phyloP scores from a whole-genome alignment of 23 tunicate genomes.

The Aplidium turbinatum region DNA sequence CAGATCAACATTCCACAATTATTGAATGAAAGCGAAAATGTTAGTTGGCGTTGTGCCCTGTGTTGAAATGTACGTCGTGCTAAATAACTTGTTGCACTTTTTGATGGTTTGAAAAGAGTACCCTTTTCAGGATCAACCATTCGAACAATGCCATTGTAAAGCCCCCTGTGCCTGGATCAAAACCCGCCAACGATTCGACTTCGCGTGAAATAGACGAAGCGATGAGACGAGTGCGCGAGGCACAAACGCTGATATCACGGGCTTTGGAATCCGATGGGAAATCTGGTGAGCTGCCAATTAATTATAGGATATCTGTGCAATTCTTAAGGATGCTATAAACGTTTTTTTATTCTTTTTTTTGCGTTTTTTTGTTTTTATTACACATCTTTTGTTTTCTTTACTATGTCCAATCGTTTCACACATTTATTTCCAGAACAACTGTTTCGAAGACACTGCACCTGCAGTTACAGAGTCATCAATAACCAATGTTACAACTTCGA shows the following conservation, averaged over 20 bases:
- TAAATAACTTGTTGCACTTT: too few relatives aligned
- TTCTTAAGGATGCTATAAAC: background rate
- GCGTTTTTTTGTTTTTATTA: background rate
- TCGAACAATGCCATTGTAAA: conserved; percentile 87
- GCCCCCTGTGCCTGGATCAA: conserved; percentile 31
- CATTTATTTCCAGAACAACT: too few relatives aligned
- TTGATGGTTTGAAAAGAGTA: too few relatives aligned
- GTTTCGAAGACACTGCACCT: too few relatives aligned
- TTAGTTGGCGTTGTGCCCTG: too few relatives aligned
- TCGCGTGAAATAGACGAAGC: conserved; percentile 91
- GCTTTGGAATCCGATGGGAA: conserved; percentile 73
- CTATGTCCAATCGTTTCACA: too few relatives aligned
- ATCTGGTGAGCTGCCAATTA: conserved; percentile 18
- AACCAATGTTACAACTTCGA: too few relatives aligned
- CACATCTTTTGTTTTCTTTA: background rate
- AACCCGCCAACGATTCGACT: conserved; percentile 44
- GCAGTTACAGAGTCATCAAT: too few relatives aligned
- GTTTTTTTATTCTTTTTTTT: background rate
- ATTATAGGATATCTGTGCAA: background rate
- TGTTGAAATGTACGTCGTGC: too few relatives aligned
- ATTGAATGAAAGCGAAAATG: too few relatives aligned
- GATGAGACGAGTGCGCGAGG: conserved; percentile 84
- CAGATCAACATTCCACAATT: too few relatives aligned
- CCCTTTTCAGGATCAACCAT: conserved; percentile 62
- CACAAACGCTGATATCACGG: conserved; percentile 75